phyloP scores from a whole-genome alignment of 2,888 invertebrate genomes.

The Salticus scenicus region DNA sequence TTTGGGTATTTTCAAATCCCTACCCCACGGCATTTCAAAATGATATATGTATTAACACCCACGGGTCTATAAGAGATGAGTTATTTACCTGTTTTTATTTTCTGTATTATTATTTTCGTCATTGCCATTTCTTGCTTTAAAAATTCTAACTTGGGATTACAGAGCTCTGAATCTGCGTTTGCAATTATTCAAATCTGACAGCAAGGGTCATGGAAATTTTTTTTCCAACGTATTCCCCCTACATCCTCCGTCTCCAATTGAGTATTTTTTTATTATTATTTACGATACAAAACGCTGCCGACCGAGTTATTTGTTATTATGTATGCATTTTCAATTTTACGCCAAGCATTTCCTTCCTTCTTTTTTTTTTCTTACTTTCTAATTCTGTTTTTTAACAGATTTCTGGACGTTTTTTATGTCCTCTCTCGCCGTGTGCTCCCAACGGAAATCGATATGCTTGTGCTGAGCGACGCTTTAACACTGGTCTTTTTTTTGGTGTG shows the following conservation, averaged over 20 bases:
- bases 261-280: conserved; percentile 33
- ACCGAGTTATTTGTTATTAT: conserved; percentile 68
- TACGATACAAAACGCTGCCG: conserved; percentile 33
- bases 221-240: conserved; percentile 1
- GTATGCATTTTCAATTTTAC: conserved; percentile 67
- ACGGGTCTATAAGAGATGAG: conserved; percentile 13
- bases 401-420: conserved; percentile 15
- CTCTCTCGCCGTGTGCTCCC: background rate
- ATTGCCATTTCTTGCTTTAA: conserved; percentile 7
- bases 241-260: conserved; percentile 12
- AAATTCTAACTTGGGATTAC: conserved; percentile 58
- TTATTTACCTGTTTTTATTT: conserved; percentile 65
- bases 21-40: conserved; percentile 7
- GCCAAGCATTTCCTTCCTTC: conserved; percentile 8
- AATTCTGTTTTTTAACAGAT: conserved; percentile 41
- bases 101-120: conserved; percentile 38
- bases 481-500: conserved; percentile 23
- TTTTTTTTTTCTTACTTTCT: conserved; percentile 6
- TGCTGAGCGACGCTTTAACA: conserved; percentile 26
- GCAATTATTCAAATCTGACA: conserved; percentile 68
- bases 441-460: conserved; percentile 58
- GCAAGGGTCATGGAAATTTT: conserved; percentile 24
- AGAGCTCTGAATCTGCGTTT: conserved; percentile 9
- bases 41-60: conserved; percentile 9
- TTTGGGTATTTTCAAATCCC: conserved; percentile 22